Percentiles rank a stretch among this genome's conserved stretches.
Conservation (phyloP, 2,888 invertebrate genomes). For the Dynastes tityus region DNA sequence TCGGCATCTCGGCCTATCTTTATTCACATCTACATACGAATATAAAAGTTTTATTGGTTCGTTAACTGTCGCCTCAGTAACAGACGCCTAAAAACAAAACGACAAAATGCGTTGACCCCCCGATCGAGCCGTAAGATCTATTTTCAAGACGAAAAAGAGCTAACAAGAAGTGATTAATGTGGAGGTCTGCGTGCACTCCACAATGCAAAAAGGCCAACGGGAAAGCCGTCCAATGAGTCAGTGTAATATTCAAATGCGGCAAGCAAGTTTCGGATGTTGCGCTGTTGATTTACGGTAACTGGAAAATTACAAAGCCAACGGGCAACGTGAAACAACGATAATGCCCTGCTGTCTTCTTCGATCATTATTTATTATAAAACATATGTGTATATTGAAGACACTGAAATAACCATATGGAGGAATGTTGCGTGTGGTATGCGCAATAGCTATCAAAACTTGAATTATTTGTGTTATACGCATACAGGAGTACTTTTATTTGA, state of each 20-base stretch:
- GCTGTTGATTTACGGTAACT: constrained; percentile 7
- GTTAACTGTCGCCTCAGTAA: not conserved
- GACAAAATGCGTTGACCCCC: constrained; percentile 33
- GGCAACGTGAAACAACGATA: not conserved
- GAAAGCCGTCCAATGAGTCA: constrained; percentile 13
- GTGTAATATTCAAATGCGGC: constrained; percentile 2
- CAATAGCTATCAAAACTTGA: no score
- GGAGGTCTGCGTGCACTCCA: constrained; percentile 27
- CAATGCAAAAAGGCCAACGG: constrained; percentile 17
- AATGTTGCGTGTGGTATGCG: no score
- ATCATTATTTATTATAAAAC: not conserved
- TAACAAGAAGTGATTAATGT: constrained; percentile 42
- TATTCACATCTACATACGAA: not conserved
- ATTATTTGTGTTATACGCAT: no score
- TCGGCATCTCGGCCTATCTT: not conserved
- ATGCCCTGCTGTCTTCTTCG: not conserved
- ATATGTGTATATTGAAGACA: no score
- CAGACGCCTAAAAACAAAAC: constrained; percentile 23
- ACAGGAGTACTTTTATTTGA: no score
- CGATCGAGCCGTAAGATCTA: constrained; percentile 24
- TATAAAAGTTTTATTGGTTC: constrained; percentile 8
- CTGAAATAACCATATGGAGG: no score
- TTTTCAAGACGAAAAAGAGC: constrained; percentile 34
- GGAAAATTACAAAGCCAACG: not conserved
- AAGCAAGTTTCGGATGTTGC: not conserved